Evolutionary conservation across 2,888 invertebrate genomes (phyloP), one percentile per base, ranked within the genome.

Genomic region (Rhamnusium bicolor): DNA sequence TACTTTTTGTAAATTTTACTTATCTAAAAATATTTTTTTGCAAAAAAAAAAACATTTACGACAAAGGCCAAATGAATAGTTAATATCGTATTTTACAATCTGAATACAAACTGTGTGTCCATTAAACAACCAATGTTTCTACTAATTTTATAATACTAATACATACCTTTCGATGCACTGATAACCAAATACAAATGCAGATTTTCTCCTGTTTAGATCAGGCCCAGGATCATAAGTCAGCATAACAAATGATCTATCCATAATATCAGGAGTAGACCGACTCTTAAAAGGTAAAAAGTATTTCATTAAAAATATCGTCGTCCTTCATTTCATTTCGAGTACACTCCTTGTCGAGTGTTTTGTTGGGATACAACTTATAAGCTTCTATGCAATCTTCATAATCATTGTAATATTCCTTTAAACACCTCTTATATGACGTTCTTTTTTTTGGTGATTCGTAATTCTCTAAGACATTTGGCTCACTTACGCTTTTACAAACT

Each of bases 361-460:
- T 73, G 6, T 71, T 69, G 19, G 70, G 47, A 46, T 75, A 73
- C 16, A 71, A 61, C 27, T 73, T 72, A 66, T 73, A 78, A 78
- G 91, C 90, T 83, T 91, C 90, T 60, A 92, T 86, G 79, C 92
- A 92, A 79, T 92, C 91, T 63, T 90, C 91, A 85, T 92, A 91
- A 77, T 91, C 92, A 85, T 92, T 92, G 85, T 92, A 92, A 79
- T 92, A 92, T 84, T 92, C 92, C 29, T 91, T 89, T 78, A 88
- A 81, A 69, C 85, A 85, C 74, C 83, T 85, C 51, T 85, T 82
- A 73, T 84, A 86, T 14, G 62, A 53, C 24, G 62, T 62, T 63
- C 72, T 72, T 7, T 75, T n/a, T 16, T 12, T 40, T 27, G 79
- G 71, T 14, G 75, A 68, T 32, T 78, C 80, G n/a, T 72, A 74